These are phyloP conservation scores for Paralichthys olivaceus DNA, from an alignment of 2,113 vertebrate genomes.

Conservation along the genomic window DNA sequence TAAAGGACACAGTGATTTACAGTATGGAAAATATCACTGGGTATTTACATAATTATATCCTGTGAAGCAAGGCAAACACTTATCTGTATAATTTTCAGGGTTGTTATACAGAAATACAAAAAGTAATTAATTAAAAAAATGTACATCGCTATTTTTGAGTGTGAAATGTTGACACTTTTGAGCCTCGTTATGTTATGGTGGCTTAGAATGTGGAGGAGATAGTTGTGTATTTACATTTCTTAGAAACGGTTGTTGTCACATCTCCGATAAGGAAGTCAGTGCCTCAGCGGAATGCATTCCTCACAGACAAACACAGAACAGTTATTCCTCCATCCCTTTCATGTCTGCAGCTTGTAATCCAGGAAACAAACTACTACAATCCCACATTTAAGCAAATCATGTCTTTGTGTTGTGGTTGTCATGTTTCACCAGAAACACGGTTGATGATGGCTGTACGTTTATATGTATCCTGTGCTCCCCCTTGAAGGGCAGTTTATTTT, in stretches of 20 bases:
- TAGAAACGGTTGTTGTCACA: not conserved
- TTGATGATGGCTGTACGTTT: conserved; percentile 38
- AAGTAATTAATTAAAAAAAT: not conserved
- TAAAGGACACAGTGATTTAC: not conserved
- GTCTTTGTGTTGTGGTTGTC: conserved; percentile 37
- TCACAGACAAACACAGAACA: not conserved
- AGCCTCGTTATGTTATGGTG: not conserved
- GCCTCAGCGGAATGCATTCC: conserved; percentile 8
- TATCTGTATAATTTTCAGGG: too few species aligned
- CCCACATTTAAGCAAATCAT: not conserved
- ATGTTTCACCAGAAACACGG: conserved; percentile 24
- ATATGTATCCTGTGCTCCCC: conserved; percentile 29
- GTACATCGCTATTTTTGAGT: not conserved
- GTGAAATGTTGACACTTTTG: not conserved
- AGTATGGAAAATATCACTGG: not conserved
- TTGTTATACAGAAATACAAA: too few species aligned
- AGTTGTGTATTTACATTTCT: not conserved
- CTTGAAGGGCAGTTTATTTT: not conserved
- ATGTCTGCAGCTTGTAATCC: conserved; percentile 19
- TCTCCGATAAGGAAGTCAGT: conserved; percentile 15
- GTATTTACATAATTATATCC: not conserved
- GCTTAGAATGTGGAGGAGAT: not conserved
- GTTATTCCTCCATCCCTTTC: conserved; percentile 24
- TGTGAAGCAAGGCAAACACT: not conserved
- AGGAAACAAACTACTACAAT: conserved; percentile 2